Percentiles rank a stretch among this genome's conserved stretches.
Evolutionary conservation across 2,113 vertebrate species (phyloP).

Genomic region (Donacobius atricapilla): DNA sequence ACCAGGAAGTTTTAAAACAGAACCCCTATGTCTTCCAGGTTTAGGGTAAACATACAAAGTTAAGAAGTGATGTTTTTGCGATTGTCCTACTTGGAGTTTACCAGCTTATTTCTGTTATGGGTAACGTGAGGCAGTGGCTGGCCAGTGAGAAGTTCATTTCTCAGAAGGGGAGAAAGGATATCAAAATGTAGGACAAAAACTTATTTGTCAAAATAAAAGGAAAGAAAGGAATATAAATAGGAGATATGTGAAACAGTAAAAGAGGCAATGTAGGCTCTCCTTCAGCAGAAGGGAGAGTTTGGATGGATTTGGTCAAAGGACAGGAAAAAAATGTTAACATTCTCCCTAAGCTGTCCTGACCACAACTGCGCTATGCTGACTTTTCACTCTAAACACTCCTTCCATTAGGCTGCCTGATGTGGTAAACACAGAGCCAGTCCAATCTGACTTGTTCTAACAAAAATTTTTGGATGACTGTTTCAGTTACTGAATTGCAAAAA

Average conservation of each 20-base stretch:
- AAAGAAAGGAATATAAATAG: too few relatives aligned
- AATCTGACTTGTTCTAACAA: background rate
- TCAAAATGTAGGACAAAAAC: too few relatives aligned
- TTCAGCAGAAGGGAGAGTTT: background rate
- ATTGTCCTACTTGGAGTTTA: background rate
- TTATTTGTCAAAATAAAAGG: too few relatives aligned
- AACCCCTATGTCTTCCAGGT: background rate
- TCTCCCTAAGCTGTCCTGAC: background rate
- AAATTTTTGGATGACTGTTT: background rate
- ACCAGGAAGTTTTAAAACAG: background rate
- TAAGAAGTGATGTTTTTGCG: background rate
- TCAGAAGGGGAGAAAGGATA: too few relatives aligned
- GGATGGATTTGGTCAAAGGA: background rate
- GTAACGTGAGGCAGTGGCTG: background rate
- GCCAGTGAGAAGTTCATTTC: background rate
- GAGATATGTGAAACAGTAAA: too few relatives aligned
- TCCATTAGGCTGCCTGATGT: background rate
- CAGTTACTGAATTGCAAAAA: background rate
- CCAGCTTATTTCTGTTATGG: background rate
- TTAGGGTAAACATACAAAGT: background rate
- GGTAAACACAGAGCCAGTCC: background rate
- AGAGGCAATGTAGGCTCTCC: too few relatives aligned
- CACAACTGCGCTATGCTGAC: background rate
- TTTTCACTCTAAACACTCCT: background rate
- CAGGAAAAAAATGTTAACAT: background rate